Base-by-base conservation (phyloP, 2,888 invertebrate genomes). In the Odontothrips loti region DNA sequence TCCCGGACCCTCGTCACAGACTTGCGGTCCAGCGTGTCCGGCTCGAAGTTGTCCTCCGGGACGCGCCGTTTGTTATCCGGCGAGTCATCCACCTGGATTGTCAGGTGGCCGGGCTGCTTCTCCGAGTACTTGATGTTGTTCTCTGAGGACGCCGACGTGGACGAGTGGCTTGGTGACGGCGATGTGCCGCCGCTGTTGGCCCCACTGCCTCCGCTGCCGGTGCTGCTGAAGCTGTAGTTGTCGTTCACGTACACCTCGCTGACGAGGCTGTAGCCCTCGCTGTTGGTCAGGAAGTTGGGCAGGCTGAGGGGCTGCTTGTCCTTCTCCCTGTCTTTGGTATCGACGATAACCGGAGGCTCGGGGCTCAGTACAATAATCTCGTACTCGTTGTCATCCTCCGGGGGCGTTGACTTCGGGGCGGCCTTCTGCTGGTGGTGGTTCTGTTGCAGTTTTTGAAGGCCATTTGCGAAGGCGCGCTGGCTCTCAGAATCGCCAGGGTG, bases 1-100 rank as follows among this genome's bases (percentile, higher is more conserved):
- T n/a, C 68, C n/a, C 47, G 48, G 20, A 58, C 68, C 68, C 23
- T 80, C 23, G 90, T 91, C 86, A 89, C 91, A 79, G 93, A 92
- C 85, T 95, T 95, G 47, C 95, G 89, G 85, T 96, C 96, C 81
- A 96, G 88, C 0, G 96, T 96, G 84, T 96, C 95, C 0, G 95
- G 95, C 86, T 96, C 96, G 85, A 95, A 96, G 81, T 92, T 92
- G 84, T 94, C 94, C 85, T 95, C 95, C 82, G 94, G 91, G 80
- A 82, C 82, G 47, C 83, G 83, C 84, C 83, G 58, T 82, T 82
- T 47, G 82, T 83, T 93, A 84, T 93, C 92, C 0, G 94, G 92
- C 29, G 94, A 92, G 86, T 95, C 95, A 86, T 93, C 93, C 0
- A 95, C 93, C 88, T 95, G 94, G 82, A 96, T 96, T 48, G 95